A percentile compares a stretch with the other conserved stretches of the same genome.
phyloP scores from a whole-genome alignment of 2,888 invertebrate species.

The Pammene aurita region DNA sequence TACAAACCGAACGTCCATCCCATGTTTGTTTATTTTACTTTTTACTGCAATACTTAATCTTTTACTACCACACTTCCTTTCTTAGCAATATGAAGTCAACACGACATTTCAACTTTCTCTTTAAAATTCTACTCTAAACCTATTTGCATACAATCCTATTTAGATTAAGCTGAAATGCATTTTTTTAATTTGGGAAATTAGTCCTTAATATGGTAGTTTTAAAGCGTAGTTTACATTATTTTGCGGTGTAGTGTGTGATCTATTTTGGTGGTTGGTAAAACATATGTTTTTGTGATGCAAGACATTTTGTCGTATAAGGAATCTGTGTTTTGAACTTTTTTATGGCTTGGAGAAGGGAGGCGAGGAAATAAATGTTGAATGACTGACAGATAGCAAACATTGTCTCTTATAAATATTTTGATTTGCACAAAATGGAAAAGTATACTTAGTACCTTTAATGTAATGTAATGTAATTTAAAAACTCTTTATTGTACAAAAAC shows the following conservation, averaged over 20 bases:
- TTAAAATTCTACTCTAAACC: neutral
- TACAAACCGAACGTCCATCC: constrained; percentile 1
- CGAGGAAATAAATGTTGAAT: neutral
- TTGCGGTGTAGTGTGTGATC: neutral
- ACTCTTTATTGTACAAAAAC: too few species aligned
- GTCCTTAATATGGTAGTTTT: neutral
- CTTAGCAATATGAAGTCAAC: constrained; percentile 6
- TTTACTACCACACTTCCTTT: constrained; percentile 32
- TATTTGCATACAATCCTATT: neutral
- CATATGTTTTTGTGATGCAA: constrained; percentile 6
- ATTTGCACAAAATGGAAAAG: too few species aligned
- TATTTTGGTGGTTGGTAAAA: constrained; percentile 32
- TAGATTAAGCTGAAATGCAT: neutral
- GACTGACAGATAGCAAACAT: too few species aligned
- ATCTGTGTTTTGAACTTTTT: constrained; percentile 1
- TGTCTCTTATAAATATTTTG: too few species aligned
- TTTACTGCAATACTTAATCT: constrained; percentile 34
- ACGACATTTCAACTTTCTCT: neutral
- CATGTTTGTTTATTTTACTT: constrained; percentile 31
- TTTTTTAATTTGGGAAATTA: constrained; percentile 4
- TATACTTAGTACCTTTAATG: too few species aligned
- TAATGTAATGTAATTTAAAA: too few species aligned
- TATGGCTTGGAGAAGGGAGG: neutral
- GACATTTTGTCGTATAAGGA: constrained; percentile 1
- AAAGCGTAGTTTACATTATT: constrained; percentile 2